Evolutionary conservation across 2,888 invertebrate species (phyloP).

Genomic region (Hemicrepidius hirtus): DNA sequence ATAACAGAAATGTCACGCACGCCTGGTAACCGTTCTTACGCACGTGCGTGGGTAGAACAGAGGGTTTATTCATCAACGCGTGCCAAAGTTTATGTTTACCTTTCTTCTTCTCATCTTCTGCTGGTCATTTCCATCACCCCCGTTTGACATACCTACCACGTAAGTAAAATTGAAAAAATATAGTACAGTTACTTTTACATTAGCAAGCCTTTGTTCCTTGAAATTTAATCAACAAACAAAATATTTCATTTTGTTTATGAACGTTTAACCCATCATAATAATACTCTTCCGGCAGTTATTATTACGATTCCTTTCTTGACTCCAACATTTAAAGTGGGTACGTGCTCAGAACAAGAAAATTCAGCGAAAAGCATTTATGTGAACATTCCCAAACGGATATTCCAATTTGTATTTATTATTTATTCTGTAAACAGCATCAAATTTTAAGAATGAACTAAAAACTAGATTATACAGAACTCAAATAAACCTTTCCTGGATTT

Average conservation of each 20-base stretch:
- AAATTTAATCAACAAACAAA: too few species aligned
- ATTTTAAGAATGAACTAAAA: constrained; percentile 6
- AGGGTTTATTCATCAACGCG: constrained; percentile 39
- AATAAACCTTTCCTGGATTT: neutral
- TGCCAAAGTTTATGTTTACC: constrained; percentile 42
- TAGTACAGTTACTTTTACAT: too few species aligned
- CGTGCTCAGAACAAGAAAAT: too few species aligned
- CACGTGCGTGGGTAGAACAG: constrained; percentile 41
- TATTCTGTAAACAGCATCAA: neutral
- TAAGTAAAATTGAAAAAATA: too few species aligned
- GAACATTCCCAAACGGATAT: neutral
- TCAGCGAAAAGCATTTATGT: too few species aligned
- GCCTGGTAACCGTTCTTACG: constrained; percentile 17
- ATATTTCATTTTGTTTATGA: too few species aligned
- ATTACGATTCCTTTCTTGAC: too few species aligned
- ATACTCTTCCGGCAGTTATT: too few species aligned
- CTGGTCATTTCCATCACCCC: neutral
- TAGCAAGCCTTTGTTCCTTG: too few species aligned
- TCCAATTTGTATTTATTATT: neutral
- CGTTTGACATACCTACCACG: neutral
- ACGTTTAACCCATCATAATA: too few species aligned
- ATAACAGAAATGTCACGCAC: constrained; percentile 49
- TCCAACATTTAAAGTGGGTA: too few species aligned
- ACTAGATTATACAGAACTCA: neutral
- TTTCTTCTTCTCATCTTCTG: constrained; percentile 2